Evolutionary conservation across 1,140 invertebrate genomes (phyloP).

Genomic region (Drosophila erecta): DNA sequence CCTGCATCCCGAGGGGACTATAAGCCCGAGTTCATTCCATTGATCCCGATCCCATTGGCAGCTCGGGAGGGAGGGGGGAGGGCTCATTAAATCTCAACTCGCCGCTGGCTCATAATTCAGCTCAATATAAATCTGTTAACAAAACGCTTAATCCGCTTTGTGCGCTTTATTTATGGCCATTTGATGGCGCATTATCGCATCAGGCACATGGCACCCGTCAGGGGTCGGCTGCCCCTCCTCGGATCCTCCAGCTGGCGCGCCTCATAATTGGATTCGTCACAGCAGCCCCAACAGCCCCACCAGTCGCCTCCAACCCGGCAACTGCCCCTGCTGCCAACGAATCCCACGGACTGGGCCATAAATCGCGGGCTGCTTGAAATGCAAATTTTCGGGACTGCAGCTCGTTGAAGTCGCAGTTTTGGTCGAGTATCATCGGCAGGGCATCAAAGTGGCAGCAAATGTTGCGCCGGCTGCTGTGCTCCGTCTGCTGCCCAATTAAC

Average conservation of each 20-base stretch:
- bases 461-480: slow-evolving; percentile 48
- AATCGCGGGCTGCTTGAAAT: slow-evolving; percentile 81
- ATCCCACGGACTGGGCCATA: slow-evolving; percentile 45
- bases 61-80: neutral
- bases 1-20: neutral
- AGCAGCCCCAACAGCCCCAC: slow-evolving; percentile 28
- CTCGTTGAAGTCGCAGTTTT: slow-evolving; percentile 44
- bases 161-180: slow-evolving; percentile 80
- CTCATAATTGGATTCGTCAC: slow-evolving; percentile 83
- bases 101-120: slow-evolving; percentile 67
- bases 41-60: slow-evolving; percentile 26
- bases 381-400: slow-evolving; percentile 68
- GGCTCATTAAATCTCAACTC: slow-evolving; percentile 42
- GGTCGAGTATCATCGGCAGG: slow-evolving; percentile 73
- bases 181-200: slow-evolving; percentile 80
- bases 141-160: slow-evolving; percentile 81
- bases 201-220: slow-evolving; percentile 73
- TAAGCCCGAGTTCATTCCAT: slow-evolving; percentile 32
- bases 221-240: slow-evolving; percentile 14
- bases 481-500: slow-evolving; percentile 47
- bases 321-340: neutral
- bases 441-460: slow-evolving; percentile 79
- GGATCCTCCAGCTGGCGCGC: slow-evolving; percentile 63
- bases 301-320: neutral
- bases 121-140: slow-evolving; percentile 82